Evolutionary conservation across 1,140 invertebrate species (phyloP), one percentile per base, ranked within the genome.

Genomic region (Thaumetopoea pityocampa): DNA sequence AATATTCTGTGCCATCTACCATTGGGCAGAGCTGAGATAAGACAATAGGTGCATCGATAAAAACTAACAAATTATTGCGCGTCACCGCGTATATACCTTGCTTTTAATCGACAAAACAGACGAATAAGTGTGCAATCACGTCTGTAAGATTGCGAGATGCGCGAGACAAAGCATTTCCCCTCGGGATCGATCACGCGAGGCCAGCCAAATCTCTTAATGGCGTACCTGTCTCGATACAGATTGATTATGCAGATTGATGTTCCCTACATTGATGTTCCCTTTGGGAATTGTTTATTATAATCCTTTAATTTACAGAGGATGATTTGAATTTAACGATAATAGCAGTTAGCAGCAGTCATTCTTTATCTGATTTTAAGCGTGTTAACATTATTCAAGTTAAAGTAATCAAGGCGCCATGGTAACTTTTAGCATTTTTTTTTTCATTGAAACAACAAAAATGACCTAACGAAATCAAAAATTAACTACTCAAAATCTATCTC

Each of bases 101-200:
- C 34, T 26, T 36, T 36, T 36, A 20, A 36, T 18, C 7, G 7
- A 26, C 15, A 41, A 41, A 41, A 30, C 10, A 11, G 27, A 19
- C 28, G 12, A 41, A 41, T 41, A 32, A 32, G 18, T 41, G 28
- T 28, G 49, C 49, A 69, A 62, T 72, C 59, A 57, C 48, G 51
- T 60, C 35, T 48, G 41, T 24, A 37, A 54, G 50, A 62, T 64
- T 64, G 56, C 51, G 36, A 38, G 27, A 35, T 60, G 53, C n/a
- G 68, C 67, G 47, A 40, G 11, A 54, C 36, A 67, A 65, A 66
- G 55, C 41, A 43, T 36, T 57, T 54, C 56, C 58, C 54, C 58
- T 50, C 40, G 67, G 67, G 67, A 66, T 62, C 55, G 46, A 73
- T 66, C 66, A 70, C 64, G 66, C 72, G 52, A 79, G 68, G 67